Evolutionary conservation across 2,113 vertebrate species (phyloP), one percentile per base, ranked within the genome.

Genomic region (Microtus richardsoni): DNA sequence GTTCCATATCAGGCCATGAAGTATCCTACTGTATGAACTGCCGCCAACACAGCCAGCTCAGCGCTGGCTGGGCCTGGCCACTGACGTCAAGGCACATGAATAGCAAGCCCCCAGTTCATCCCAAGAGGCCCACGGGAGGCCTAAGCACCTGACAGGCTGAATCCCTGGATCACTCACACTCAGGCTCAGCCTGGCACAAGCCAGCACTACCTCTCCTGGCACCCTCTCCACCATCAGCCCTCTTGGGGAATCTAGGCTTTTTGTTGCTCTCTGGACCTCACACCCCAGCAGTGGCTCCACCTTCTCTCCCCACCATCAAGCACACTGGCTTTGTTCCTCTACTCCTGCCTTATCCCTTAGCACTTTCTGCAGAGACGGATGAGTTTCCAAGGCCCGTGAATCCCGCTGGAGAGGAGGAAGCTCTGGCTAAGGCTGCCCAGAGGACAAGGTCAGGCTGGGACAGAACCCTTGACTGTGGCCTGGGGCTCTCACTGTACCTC

Each of bases 1-100:
- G 93, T 92, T 87, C 85, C 97, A 88, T 91, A 94, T 91, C 73
- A 7, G 58, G 82, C 93, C 78, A 96, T 92, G 49, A 0, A 26
- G 49, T 96, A 49, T 86, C 36, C 22, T 54, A 14, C 88, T 93
- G 92, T 92, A 91, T 88, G 75, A 91, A 70, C 58, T 8, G 8
- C 83, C 95, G 97, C 95, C 96, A 98, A 54, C 85, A 91, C 5
- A 6, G 77, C 83, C 0, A 0, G 28, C 85, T 73, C 2, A 16
- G 7, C 74, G 73, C 91, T 13, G 0, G 1, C 0, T 7, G 83
- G 83, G 73, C 41, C 60, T 21, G 17, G 47, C 30, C 47, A 39
- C 49, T 93, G 90, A 88, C 2, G 1, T 95, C 93, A 96, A 49
- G 21, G 30, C 70, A 79, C 41, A 93, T n/a, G 73, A 95, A 96